Percentiles rank a stretch among this genome's conserved stretches.
Conservation (phyloP, 1,140 invertebrate genomes). For the Amyelois transitella region DNA sequence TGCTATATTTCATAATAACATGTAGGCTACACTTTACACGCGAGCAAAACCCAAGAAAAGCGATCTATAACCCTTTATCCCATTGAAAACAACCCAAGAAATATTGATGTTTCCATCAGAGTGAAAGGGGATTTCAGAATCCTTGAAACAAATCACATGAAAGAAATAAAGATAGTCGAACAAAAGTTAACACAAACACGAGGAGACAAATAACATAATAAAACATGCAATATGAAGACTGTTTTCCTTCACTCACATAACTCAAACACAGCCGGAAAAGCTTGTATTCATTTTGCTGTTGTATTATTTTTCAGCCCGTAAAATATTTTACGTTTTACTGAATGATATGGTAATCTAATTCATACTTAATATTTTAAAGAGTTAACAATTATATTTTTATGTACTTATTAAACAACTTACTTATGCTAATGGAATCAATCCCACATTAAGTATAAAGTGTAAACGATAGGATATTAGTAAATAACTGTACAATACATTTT, state of each 20-base stretch:
- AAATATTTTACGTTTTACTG: too few relatives aligned
- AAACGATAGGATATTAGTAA: too few relatives aligned
- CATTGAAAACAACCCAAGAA: neutral
- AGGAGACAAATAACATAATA: neutral
- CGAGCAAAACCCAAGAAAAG: neutral
- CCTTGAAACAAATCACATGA: neutral
- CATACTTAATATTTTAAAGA: too few relatives aligned
- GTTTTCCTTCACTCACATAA: neutral
- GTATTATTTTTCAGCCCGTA: neutral
- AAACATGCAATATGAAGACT: neutral
- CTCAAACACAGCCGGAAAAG: neutral
- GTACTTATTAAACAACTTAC: too few relatives aligned
- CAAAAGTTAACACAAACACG: neutral
- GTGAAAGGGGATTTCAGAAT: neutral
- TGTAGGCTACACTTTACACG: neutral
- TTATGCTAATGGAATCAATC: too few relatives aligned
- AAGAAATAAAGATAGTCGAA: neutral
- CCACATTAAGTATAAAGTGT: too few relatives aligned
- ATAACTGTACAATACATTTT: too few relatives aligned
- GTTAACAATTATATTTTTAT: too few relatives aligned
- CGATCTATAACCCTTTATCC: neutral
- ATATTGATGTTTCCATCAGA: neutral
- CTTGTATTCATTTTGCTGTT: neutral
- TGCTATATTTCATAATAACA: too few relatives aligned
- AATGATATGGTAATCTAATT: too few relatives aligned